Evolutionary conservation across 2,888 invertebrate genomes (phyloP).

Genomic region (Agrotis segetum): DNA sequence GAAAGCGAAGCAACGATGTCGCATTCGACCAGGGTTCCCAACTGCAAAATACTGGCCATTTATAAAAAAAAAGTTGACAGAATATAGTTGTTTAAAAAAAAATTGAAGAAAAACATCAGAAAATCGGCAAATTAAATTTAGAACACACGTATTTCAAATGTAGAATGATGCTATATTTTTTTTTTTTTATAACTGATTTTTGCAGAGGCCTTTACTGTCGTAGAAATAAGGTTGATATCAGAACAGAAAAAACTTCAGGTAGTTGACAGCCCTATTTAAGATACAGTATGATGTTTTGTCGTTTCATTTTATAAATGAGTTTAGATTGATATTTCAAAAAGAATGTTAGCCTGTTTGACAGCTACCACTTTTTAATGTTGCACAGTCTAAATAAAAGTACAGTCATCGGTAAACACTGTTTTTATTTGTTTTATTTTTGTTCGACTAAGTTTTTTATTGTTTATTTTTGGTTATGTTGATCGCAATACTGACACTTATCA

Average conservation of each 20-base stretch:
- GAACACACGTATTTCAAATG: neutral
- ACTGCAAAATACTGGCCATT: neutral
- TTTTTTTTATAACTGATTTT: no score
- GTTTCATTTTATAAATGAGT: constrained; percentile 39
- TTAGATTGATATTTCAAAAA: constrained; percentile 62
- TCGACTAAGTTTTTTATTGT: neutral
- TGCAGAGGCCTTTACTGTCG: no score
- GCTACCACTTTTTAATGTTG: constrained; percentile 58
- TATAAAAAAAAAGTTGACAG: neutral
- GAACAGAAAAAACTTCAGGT: neutral
- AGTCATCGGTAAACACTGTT: constrained; percentile 27
- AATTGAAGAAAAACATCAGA: neutral
- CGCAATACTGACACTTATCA: neutral
- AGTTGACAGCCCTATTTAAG: constrained; percentile 33
- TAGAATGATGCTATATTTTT: no score
- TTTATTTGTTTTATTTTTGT: constrained; percentile 12
- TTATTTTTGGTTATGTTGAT: no score
- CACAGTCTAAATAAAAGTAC: constrained; percentile 41
- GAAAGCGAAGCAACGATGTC: constrained; percentile 76
- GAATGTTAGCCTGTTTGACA: constrained; percentile 55
- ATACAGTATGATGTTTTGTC: constrained; percentile 29
- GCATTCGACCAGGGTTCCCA: constrained; percentile 51
- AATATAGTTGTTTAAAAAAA: neutral
- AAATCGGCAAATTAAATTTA: neutral
- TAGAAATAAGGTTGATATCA: no score